A percentile compares a stretch with the other conserved stretches of the same genome.
Evolutionary conservation across 2,888 invertebrate genomes (phyloP).

Genomic region (Brachylomia viminalis): DNA sequence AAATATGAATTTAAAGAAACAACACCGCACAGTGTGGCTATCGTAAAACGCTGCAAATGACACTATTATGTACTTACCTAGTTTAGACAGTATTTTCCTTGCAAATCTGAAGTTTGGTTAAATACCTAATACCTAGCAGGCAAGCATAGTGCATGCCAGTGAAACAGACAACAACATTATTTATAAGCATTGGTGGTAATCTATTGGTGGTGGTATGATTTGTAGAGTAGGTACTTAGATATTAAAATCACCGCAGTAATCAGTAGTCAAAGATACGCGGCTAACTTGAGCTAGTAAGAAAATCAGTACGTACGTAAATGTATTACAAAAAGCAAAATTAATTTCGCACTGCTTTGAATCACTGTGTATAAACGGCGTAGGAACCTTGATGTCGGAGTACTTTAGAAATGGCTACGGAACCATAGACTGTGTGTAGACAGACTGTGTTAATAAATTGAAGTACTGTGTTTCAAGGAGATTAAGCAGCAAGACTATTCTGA

Average conservation of each 20-base stretch:
- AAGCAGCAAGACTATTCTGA: slow-evolving; percentile 33
- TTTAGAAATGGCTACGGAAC: slow-evolving; percentile 49
- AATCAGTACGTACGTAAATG: slow-evolving; percentile 22
- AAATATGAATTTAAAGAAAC: slow-evolving; percentile 76
- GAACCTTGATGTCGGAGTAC: slow-evolving; percentile 35
- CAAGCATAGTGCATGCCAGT: slow-evolving; percentile 66
- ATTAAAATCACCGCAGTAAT: slow-evolving; percentile 53
- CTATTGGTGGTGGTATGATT: slow-evolving; percentile 68
- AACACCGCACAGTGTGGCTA: slow-evolving; percentile 85
- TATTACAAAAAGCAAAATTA: slow-evolving; percentile 32
- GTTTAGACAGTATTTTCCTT: slow-evolving; percentile 58
- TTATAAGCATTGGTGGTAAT: slow-evolving; percentile 60
- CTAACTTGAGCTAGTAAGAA: slow-evolving; percentile 42
- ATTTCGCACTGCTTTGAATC: slow-evolving; percentile 64
- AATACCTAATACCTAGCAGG: slow-evolving; percentile 44
- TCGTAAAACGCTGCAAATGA: slow-evolving; percentile 74
- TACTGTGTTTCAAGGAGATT: background rate
- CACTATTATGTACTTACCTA: slow-evolving; percentile 58
- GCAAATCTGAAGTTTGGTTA: slow-evolving; percentile 48
- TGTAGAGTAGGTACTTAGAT: slow-evolving; percentile 59
- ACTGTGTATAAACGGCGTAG: slow-evolving; percentile 49
- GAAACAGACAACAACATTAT: slow-evolving; percentile 45
- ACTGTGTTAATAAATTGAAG: slow-evolving; percentile 26
- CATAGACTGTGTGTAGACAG: slow-evolving; percentile 58
- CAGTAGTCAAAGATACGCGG: slow-evolving; percentile 44